Percentiles rank a stretch among this genome's conserved stretches.
Conservation (phyloP, 1,140 invertebrate genomes). For the Aphidius ervi region DNA sequence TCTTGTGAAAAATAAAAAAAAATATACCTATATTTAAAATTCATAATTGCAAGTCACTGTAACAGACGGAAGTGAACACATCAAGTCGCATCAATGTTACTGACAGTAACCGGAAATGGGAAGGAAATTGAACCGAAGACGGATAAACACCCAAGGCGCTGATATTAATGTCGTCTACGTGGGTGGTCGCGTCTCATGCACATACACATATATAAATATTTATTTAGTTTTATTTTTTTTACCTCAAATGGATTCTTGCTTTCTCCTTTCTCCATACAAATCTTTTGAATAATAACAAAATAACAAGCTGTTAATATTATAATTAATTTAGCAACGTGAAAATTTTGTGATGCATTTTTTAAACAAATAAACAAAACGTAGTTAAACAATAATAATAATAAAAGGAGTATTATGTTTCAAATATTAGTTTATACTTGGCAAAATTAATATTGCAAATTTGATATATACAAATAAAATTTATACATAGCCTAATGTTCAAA, state of each 20-base stretch:
- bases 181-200: constrained; percentile 11
- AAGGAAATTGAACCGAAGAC: constrained; percentile 49
- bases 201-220: too few species aligned
- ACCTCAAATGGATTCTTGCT: background rate
- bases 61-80: constrained; percentile 15
- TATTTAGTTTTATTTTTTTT: constrained; percentile 11
- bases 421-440: too few species aligned
- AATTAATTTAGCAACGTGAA: background rate
- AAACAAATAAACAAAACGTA: too few species aligned
- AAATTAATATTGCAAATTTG: too few species aligned
- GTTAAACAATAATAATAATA: too few species aligned
- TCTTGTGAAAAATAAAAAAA: too few species aligned
- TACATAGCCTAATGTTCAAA: constrained; percentile 32
- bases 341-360: too few species aligned
- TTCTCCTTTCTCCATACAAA: background rate
- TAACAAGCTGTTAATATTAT: background rate
- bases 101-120: constrained; percentile 39
- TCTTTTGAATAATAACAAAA: background rate
- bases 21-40: too few species aligned
- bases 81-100: constrained; percentile 15
- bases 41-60: too few species aligned
- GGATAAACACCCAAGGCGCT: constrained; percentile 39
- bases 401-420: too few species aligned
- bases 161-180: constrained; percentile 40
- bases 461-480: too few species aligned